These are phyloP conservation scores for Drosophila maculinotata DNA, from an alignment of 2,888 invertebrate genomes.

Conservation along the genomic window DNA sequence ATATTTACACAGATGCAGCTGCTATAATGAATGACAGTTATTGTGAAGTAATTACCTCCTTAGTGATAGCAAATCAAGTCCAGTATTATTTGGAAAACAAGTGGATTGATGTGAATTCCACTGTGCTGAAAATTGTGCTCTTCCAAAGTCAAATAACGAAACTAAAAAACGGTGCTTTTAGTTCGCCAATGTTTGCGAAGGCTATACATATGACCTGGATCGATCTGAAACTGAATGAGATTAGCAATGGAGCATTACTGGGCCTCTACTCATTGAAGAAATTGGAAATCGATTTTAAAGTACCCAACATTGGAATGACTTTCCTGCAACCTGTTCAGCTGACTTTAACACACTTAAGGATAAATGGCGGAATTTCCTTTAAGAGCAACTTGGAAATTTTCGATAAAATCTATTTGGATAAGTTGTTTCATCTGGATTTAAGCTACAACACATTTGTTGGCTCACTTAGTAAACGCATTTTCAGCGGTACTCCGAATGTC, in stretches of 20 bases:
- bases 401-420: conserved; percentile 61
- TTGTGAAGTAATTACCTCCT: conserved; percentile 34
- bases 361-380: conserved; percentile 63
- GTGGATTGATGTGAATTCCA: conserved; percentile 49
- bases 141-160: conserved; percentile 43
- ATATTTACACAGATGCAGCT: conserved; percentile 37
- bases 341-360: conserved; percentile 64
- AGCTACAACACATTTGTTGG: conserved; percentile 73
- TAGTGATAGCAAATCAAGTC: conserved; percentile 29
- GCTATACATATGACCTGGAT: conserved; percentile 60
- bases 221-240: conserved; percentile 47
- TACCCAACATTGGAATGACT: conserved; percentile 57
- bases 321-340: conserved; percentile 81
- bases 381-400: conserved; percentile 62
- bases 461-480: conserved; percentile 58
- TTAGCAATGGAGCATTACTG: conserved; percentile 72
- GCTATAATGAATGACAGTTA: conserved; percentile 21
- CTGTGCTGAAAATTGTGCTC: conserved; percentile 63
- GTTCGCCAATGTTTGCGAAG: conserved; percentile 65
- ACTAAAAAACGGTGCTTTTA: conserved; percentile 75
- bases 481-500: conserved; percentile 67
- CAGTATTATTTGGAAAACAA: conserved; percentile 30
- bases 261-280: conserved; percentile 71
- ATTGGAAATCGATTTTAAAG: conserved; percentile 62
- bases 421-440: conserved; percentile 71